Conservation (phyloP, 2,113 vertebrate species). For the Daubentonia madagascariensis region DNA sequence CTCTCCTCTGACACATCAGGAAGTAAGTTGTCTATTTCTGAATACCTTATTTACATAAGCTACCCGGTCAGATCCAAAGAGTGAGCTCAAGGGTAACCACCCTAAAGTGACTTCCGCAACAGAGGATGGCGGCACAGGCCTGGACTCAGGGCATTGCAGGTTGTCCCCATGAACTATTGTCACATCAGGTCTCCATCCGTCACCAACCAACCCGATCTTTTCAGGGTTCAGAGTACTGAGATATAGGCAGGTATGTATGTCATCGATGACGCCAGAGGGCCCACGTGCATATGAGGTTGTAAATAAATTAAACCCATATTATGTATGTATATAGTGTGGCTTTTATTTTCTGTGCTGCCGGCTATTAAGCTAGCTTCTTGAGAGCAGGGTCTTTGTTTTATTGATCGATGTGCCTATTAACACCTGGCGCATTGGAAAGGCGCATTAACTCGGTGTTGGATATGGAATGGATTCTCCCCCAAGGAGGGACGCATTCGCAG, state of each 20-base stretch:
- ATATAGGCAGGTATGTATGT: not conserved
- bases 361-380: not conserved
- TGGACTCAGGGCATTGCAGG: not conserved
- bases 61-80: not conserved
- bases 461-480: not conserved
- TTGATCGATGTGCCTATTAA: not conserved
- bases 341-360: not conserved
- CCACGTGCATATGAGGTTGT: too few species aligned
- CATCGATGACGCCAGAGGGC: not conserved
- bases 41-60: not conserved
- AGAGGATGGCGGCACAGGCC: not conserved
- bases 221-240: not conserved
- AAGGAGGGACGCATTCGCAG: not conserved
- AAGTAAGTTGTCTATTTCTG: not conserved
- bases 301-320: not conserved
- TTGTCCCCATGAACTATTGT: not conserved
- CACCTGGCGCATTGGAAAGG: not conserved
- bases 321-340: not conserved
- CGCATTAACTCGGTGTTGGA: accelerated
- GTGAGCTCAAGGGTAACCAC: not conserved
- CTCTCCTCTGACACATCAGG: not conserved
- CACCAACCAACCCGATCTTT: not conserved
- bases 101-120: not conserved
- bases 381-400: not conserved
- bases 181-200: not conserved